Conservation (phyloP, 2,888 invertebrate species). For the Troglohyphantes excavatus region DNA sequence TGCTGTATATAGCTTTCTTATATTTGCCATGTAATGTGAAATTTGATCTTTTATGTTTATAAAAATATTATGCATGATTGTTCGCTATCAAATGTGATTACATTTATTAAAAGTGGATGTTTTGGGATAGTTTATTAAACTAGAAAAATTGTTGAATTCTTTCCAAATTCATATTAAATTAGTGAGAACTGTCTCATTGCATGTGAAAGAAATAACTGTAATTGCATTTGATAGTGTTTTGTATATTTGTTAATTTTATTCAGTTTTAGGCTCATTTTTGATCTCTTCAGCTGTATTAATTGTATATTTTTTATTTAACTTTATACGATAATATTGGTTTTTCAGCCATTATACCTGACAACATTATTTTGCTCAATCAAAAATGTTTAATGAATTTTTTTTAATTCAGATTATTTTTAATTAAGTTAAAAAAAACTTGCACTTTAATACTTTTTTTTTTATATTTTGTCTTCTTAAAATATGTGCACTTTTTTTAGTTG, state of each 20-base stretch:
- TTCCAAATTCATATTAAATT: neutral
- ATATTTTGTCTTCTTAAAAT: too few relatives aligned
- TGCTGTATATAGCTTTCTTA: too few relatives aligned
- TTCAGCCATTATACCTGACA: neutral
- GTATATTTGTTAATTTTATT: neutral
- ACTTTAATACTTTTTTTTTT: too few relatives aligned
- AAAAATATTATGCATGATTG: neutral
- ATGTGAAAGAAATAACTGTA: too few relatives aligned
- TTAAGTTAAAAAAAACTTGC: too few relatives aligned
- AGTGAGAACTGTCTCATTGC: too few relatives aligned
- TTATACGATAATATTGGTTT: neutral
- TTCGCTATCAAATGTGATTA: conserved; percentile 2
- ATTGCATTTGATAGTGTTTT: conserved; percentile 23
- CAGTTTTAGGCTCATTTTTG: neutral
- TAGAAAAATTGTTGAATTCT: neutral
- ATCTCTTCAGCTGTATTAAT: neutral
- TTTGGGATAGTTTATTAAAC: neutral
- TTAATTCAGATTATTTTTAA: too few relatives aligned
- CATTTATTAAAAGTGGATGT: neutral
- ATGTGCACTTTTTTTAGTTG: too few relatives aligned
- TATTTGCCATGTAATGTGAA: too few relatives aligned
- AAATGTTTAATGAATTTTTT: too few relatives aligned
- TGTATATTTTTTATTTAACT: neutral
- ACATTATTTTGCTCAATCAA: conserved; percentile 1
- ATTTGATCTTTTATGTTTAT: neutral